phyloP scores from a whole-genome alignment of 2,888 invertebrate species.

The Stegana nigrithorax region DNA sequence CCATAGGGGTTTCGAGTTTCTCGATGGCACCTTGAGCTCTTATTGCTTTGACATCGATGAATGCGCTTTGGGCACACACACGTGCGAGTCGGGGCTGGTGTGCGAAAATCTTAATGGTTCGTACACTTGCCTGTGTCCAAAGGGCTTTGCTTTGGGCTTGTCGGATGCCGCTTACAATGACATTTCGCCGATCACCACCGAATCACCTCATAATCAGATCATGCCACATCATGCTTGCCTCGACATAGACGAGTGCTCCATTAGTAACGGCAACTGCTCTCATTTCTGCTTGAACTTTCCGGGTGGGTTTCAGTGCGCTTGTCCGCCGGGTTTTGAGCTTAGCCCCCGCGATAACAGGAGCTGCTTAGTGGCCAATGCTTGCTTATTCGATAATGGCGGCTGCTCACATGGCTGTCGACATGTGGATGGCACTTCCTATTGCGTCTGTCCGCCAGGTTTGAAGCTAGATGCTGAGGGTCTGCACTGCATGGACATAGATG shows the following conservation, averaged over 20 bases:
- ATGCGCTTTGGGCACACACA: conserved; percentile 66
- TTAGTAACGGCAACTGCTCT: conserved; percentile 67
- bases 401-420: conserved; percentile 69
- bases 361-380: conserved; percentile 69
- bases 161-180: conserved; percentile 13
- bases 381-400: conserved; percentile 67
- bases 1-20: conserved; percentile 66
- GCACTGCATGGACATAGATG: conserved; percentile 71
- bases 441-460: conserved; percentile 70
- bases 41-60: conserved; percentile 70
- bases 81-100: conserved; percentile 51
- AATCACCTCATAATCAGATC: conserved; percentile 11
- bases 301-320: conserved; percentile 60
- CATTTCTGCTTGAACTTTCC: conserved; percentile 68
- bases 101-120: conserved; percentile 67
- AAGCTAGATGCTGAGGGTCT: conserved; percentile 60
- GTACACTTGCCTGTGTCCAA: conserved; percentile 69
- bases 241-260: conserved; percentile 70
- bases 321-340: conserved; percentile 53
- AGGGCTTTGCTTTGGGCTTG: conserved; percentile 68
- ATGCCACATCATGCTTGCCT: conserved; percentile 58
- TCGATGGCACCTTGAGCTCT: conserved; percentile 40
- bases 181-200: conserved; percentile 12
- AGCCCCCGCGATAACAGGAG: conserved; percentile 52
- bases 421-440: conserved; percentile 40